Evolutionary conservation across 2,113 vertebrate species (phyloP).

Genomic region (Oncorhynchus tshawytscha): DNA sequence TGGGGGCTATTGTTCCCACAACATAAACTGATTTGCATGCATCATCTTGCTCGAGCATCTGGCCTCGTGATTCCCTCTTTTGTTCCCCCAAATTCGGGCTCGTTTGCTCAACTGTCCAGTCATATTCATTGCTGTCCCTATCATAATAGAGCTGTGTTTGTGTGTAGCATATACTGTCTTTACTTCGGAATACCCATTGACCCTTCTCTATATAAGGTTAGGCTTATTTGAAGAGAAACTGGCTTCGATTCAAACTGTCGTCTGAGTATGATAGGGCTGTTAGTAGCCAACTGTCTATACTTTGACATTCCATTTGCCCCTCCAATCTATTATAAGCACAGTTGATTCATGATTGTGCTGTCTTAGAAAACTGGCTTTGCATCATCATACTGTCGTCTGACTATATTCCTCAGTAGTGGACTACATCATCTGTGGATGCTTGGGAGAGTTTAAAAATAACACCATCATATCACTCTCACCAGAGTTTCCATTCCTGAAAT

Average conservation of each 20-base stretch:
- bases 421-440: background rate
- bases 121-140: background rate
- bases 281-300: background rate
- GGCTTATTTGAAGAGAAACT: too few species aligned
- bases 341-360: too few species aligned
- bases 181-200: too few species aligned
- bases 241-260: too few species aligned
- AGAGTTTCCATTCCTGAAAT: constrained; percentile 26
- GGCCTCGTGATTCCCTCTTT: constrained; percentile 49
- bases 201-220: too few species aligned
- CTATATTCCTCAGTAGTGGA: too few species aligned
- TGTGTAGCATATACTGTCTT: background rate
- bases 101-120: constrained; percentile 34
- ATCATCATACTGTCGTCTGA: too few species aligned
- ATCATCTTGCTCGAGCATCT: constrained; percentile 53
- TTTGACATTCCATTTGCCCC: background rate
- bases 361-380: too few species aligned
- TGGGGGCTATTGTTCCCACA: constrained; percentile 54
- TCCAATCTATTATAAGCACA: too few species aligned
- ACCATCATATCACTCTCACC: constrained; percentile 12
- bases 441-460: constrained; percentile 27
- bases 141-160: background rate
- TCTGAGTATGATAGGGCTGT: too few species aligned
- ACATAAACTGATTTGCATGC: constrained; percentile 53
- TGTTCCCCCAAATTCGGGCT: constrained; percentile 43